Evolutionary conservation across 2,113 vertebrate species (phyloP), one percentile per base, ranked within the genome.

Genomic region (Conger conger): DNA sequence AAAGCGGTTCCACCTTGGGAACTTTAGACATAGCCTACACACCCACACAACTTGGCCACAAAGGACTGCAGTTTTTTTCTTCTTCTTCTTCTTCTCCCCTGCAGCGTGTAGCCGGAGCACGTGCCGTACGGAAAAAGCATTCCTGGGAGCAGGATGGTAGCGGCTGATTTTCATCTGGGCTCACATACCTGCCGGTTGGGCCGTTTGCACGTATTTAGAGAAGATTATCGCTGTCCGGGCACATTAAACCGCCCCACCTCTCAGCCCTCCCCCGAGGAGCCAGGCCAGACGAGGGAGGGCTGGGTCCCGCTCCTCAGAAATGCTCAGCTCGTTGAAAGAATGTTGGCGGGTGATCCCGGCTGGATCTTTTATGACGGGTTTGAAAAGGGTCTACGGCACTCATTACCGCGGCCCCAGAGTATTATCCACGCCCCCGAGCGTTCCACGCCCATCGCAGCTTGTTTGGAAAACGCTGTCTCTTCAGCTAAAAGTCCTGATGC

Each of bases 291-390:
- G 42, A 85, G 35, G 68, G 78, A 81, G 54, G 33, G 18, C 15
- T 3, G 20, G 20, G 36, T 18, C 36, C 36, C 36, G 76, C 30
- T 36, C 76, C 76, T 78, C 76, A 83, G 35, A 37, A 82, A 85
- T 33, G 83, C 53, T 84, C 38, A 53, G 36, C 63, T 84, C 36
- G 60, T 79, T 57, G 83, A 86, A 81, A 81, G 87, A 81, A 89
- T 86, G 84, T 88, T 89, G 88, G 88, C 88, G 42, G 17, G 5
- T 13, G n/a, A 57, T 83, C 57, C 54, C 73, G 79, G 68, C 60
- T 83, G 80, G 86, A 88, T 87, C 78, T 77, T 78, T 82, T 35
- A 35, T 87, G 84, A 82, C 81, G 85, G 85, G 81, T 87, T 79
- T 78, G 81, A 76, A 77, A 82, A 85, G 76, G 83, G 82, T 81